Percentiles rank a stretch among this genome's conserved stretches.
phyloP scores from a whole-genome alignment of 53 echinoderm and acorn worm species.

The Paelopatides confundens region DNA sequence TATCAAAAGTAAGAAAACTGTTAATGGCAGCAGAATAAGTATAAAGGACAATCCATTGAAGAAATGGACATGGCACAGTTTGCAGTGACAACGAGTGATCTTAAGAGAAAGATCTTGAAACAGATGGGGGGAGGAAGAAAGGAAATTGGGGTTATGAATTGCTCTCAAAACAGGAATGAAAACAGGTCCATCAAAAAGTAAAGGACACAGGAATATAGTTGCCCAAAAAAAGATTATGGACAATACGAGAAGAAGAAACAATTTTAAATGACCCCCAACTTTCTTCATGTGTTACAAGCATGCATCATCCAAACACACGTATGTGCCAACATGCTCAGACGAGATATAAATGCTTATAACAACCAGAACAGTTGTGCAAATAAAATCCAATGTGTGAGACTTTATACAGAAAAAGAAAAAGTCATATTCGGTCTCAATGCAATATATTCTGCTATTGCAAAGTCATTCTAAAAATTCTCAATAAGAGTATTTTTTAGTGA shows the following conservation, averaged over 20 bases:
- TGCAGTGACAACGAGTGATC: not conserved
- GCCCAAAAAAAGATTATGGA: slow-evolving; percentile 3
- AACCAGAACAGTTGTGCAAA: not conserved
- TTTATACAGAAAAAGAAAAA: not conserved
- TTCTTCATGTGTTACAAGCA: not conserved
- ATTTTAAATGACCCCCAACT: not conserved
- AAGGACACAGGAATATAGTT: not conserved
- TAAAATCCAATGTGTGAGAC: slow-evolving; percentile 18
- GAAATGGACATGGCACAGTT: not conserved
- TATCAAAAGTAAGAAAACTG: slow-evolving; percentile 61
- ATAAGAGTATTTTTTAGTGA: too few relatives aligned
- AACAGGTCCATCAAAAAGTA: not conserved
- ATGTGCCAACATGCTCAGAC: not conserved
- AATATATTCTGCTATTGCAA: too few relatives aligned
- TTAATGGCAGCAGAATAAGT: slow-evolving; percentile 21
- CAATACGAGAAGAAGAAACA: not conserved
- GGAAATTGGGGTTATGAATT: not conserved
- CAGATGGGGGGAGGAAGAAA: not conserved
- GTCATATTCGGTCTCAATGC: too few relatives aligned
- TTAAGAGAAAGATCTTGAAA: not conserved
- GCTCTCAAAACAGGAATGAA: too few relatives aligned
- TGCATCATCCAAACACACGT: slow-evolving; percentile 14
- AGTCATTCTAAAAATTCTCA: too few relatives aligned
- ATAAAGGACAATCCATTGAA: not conserved
- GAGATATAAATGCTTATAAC: not conserved